phyloP scores from a whole-genome alignment of 2,797 vertebrate genomes.

The Leontopithecus rosalia region DNA sequence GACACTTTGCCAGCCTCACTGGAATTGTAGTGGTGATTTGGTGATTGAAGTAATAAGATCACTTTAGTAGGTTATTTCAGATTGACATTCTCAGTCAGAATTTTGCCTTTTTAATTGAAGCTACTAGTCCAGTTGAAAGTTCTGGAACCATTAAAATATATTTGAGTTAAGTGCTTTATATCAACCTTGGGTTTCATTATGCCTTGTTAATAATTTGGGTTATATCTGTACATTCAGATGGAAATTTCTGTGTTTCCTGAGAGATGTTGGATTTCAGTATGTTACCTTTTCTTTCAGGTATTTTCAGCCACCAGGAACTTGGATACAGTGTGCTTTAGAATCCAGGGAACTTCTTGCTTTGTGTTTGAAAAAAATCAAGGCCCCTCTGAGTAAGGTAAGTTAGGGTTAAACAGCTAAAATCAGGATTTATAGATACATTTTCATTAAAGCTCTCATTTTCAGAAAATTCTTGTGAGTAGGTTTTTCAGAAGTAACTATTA shows the following conservation, averaged over 20 bases:
- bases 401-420: neutral
- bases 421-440: neutral
- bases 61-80: neutral
- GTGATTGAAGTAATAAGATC: neutral
- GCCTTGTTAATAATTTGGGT: conserved; percentile 18
- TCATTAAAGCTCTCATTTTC: neutral
- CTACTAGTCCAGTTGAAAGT: neutral
- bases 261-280: neutral
- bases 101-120: conserved; percentile 51
- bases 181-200: neutral
- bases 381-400: conserved; percentile 93
- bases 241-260: neutral
- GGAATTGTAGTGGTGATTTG: neutral
- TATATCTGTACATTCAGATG: neutral
- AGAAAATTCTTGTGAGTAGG: neutral
- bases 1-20: neutral
- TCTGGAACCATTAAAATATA: neutral
- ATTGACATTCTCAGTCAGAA: neutral
- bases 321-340: conserved; percentile 95
- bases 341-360: conserved; percentile 95
- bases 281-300: conserved; percentile 86
- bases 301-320: conserved; percentile 94
- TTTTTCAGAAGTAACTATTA: neutral
- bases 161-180: conserved; percentile 22
- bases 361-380: conserved; percentile 97